Base-by-base conservation (phyloP, 2,888 invertebrate species). In the Brachycybe producta region DNA sequence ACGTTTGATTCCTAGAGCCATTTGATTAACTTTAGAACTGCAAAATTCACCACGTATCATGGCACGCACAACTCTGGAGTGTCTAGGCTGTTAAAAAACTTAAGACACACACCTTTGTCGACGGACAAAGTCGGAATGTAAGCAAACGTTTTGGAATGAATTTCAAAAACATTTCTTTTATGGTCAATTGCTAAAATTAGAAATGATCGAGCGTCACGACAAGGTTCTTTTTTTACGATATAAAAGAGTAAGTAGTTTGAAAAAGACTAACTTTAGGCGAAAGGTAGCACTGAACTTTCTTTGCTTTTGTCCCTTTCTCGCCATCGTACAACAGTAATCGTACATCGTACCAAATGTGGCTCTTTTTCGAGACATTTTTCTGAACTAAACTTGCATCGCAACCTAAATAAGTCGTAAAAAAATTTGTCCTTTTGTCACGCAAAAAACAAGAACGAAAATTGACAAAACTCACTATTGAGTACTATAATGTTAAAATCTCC, bases 401-500 rank as follows among this genome's bases (percentile, higher is more conserved):
- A 64, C 77, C 83, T 84, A 60, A 5, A 62, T n/a, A n/a, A n/a
- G n/a, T n/a, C n/a, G n/a, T 64, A 59, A 49, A 30, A 55, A 42
- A 52, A 30, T 15, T 15, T 23, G 8, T n/a, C 7, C 7, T 38
- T 11, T 7, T 38, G 23, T 5, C 23, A 19, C 17, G n/a, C n/a
- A 41, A 26, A 24, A 5, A 42, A 28, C 15, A 2, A 27, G 13
- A 21, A 43, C 24, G 8, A 19, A 19, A 24, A 26, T 7, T 42
- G 7, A 15, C 23, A 15, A 8, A 42, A 72, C 79, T 73, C 69
- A 87, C 87, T 80, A 61, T 84, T 85, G 48, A 91, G 75, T 39
- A 90, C 90, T 61, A 92, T 84, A 62, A 90, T 84, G 68, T 87
- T 87, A 62, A 91, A 90, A 66, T 86, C 84, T 26, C 90, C 91